phyloP scores from a whole-genome alignment of 2,888 invertebrate genomes.

The Gordius sp. region DNA sequence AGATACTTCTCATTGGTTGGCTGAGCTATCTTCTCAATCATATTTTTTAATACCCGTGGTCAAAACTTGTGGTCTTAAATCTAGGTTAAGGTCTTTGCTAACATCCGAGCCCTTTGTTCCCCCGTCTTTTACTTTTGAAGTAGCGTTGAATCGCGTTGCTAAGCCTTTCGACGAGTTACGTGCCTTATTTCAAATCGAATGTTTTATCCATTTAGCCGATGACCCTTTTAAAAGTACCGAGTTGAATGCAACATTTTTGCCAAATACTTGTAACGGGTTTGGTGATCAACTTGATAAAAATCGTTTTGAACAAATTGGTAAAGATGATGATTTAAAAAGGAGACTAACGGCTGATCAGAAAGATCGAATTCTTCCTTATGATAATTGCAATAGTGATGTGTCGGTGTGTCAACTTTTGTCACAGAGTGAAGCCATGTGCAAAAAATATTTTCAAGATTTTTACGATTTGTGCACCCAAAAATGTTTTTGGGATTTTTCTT shows the following conservation, averaged over 20 bases:
- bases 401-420: no score
- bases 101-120: neutral
- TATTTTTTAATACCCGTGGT: neutral
- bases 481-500: neutral
- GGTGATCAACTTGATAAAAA: no score
- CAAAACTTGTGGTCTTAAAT: neutral
- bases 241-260: no score
- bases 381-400: no score
- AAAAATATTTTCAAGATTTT: slow-evolving; percentile 1
- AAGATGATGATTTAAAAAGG: no score
- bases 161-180: neutral
- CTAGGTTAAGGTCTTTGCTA: neutral
- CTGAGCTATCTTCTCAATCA: neutral
- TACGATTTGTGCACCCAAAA: neutral
- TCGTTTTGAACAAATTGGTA: no score
- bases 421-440: neutral
- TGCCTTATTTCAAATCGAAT: slow-evolving; percentile 2
- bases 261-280: no score
- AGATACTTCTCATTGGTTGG: neutral
- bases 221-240: neutral
- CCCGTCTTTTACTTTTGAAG: neutral
- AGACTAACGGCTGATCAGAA: no score
- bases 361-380: no score
- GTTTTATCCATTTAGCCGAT: neutral
- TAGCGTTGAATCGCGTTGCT: neutral